A percentile compares a stretch with the other conserved stretches of the same genome.
phyloP scores from a whole-genome alignment of 2,888 invertebrate species.

The Melipona bicolor region DNA sequence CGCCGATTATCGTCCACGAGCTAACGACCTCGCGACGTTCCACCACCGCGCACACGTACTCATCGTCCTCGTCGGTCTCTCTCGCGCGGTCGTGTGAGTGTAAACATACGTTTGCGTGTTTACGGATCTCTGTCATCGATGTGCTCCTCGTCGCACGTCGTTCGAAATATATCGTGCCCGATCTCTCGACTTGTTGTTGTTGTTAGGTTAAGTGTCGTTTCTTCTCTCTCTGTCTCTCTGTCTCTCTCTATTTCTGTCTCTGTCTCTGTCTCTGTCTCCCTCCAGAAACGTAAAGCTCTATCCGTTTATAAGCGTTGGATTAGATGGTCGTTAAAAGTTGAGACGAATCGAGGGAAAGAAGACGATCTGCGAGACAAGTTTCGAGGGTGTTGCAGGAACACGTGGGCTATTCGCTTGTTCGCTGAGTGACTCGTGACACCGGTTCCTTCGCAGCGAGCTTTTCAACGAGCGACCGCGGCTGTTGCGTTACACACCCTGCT shows the following conservation, averaged over 20 bases:
- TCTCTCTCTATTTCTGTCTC: neutral
- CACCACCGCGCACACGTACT: constrained; percentile 33
- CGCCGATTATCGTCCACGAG: constrained; percentile 38
- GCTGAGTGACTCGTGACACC: neutral
- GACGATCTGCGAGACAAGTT: neutral
- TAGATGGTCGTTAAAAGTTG: too few relatives aligned
- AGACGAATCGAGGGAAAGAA: too few relatives aligned
- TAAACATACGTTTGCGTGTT: constrained; percentile 63
- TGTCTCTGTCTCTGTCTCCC: neutral
- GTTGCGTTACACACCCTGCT: neutral
- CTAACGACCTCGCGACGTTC: constrained; percentile 60
- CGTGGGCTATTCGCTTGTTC: constrained; percentile 35
- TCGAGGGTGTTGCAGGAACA: constrained; percentile 14
- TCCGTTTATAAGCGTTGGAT: too few relatives aligned
- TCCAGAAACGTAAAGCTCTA: too few relatives aligned
- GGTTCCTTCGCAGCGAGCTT: neutral
- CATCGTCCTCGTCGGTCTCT: constrained; percentile 3
- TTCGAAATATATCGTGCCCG: neutral
- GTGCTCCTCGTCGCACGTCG: neutral
- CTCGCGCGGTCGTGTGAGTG: constrained; percentile 49
- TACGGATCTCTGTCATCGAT: constrained; percentile 8
- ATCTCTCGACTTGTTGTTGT: neutral
- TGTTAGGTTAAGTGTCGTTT: neutral
- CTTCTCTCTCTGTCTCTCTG: neutral
- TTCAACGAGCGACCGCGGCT: neutral